Evolutionary conservation across 1,140 invertebrate species (phyloP).

Genomic region (Trachelipus rathkii): DNA sequence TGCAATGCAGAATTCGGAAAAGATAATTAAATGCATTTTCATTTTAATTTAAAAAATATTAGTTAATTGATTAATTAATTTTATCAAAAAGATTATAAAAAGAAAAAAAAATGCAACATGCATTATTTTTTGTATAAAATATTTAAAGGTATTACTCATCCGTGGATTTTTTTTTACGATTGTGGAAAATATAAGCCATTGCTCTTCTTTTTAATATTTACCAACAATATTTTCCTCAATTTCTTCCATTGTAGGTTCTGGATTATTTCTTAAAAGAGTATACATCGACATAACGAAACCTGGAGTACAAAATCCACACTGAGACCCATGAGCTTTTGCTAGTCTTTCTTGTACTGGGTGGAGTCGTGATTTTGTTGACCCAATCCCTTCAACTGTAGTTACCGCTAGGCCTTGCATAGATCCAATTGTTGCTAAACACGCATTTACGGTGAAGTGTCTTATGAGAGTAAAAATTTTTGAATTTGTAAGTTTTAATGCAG

Average conservation of each 20-base stretch:
- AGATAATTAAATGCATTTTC: too few relatives aligned
- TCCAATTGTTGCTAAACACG: constrained; percentile 78
- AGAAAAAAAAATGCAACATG: too few relatives aligned
- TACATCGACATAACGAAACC: constrained; percentile 96
- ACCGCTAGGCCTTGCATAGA: constrained; percentile 77
- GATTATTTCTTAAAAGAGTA: constrained; percentile 64
- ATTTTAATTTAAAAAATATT: too few relatives aligned
- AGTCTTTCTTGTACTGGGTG: constrained; percentile 63
- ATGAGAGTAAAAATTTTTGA: too few relatives aligned
- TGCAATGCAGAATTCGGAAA: too few relatives aligned
- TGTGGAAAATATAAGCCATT: too few relatives aligned
- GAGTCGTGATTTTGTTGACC: constrained; percentile 47
- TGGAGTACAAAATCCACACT: constrained; percentile 87
- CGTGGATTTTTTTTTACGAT: too few relatives aligned
- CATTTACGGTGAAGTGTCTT: constrained; percentile 80
- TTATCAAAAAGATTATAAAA: too few relatives aligned
- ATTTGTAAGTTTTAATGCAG: too few relatives aligned
- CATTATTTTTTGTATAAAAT: too few relatives aligned
- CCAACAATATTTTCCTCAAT: constrained; percentile 25
- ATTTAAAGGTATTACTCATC: too few relatives aligned
- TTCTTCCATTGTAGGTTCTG: constrained; percentile 50
- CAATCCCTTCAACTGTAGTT: constrained; percentile 76
- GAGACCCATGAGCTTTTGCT: constrained; percentile 67
- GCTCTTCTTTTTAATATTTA: neutral
- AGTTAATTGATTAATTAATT: too few relatives aligned